Percentiles rank a stretch among this genome's conserved stretches.
Conservation (phyloP, 2,797 vertebrate species). For the Melanogrammus aeglefinus region DNA sequence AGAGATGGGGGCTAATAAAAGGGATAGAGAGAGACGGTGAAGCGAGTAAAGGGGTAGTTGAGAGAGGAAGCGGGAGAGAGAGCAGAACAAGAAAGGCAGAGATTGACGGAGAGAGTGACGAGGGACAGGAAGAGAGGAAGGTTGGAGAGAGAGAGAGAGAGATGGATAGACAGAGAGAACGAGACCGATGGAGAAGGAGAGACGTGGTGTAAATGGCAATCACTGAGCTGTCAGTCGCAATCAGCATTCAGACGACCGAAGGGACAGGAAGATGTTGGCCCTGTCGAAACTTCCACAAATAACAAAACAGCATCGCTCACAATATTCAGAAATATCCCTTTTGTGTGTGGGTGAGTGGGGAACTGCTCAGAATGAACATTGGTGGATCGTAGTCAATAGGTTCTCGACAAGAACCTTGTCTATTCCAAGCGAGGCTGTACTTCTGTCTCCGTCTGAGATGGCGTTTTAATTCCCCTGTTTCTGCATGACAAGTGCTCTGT, state of each 20-base stretch:
- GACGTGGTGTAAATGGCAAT: slow-evolving; percentile 25
- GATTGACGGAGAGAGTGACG: too few species aligned
- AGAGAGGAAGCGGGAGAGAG: too few species aligned
- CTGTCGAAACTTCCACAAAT: slow-evolving; percentile 24
- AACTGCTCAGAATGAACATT: not conserved
- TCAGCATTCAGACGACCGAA: slow-evolving; percentile 30
- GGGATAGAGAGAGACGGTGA: too few species aligned
- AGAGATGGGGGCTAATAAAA: too few species aligned
- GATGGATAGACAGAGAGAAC: too few species aligned
- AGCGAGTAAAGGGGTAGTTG: too few species aligned
- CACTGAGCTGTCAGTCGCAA: slow-evolving; percentile 29
- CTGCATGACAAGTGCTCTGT: not conserved
- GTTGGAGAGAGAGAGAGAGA: too few species aligned
- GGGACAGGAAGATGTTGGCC: slow-evolving; percentile 32
- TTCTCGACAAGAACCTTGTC: not conserved
- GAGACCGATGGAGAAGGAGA: not conserved
- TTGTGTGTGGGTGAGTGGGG: not conserved
- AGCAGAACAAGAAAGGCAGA: too few species aligned
- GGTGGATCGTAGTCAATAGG: not conserved
- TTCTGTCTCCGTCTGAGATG: not conserved
- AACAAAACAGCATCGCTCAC: slow-evolving; percentile 11
- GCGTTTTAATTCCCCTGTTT: not conserved
- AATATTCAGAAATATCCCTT: slow-evolving; percentile 12
- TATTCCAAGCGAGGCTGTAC: not conserved
- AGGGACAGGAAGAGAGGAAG: too few species aligned